A percentile compares a stretch with the other conserved stretches of the same genome.
phyloP scores from a whole-genome alignment of 1,140 invertebrate genomes.

The Drosophila malerkotliana region DNA sequence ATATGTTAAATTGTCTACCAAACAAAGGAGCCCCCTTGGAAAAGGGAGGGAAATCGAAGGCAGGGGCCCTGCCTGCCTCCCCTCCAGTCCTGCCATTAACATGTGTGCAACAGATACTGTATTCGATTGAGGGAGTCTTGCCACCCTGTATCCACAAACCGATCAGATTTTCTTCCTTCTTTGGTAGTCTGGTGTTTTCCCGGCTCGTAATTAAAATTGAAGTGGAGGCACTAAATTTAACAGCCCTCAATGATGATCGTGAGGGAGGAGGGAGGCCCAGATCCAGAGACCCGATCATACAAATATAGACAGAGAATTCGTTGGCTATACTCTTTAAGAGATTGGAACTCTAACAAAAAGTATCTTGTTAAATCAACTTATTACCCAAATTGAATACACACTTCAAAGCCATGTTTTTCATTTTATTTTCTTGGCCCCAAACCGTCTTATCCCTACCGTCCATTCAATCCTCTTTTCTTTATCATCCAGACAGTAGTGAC shows the following conservation, averaged over 20 bases:
- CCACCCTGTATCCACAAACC: neutral
- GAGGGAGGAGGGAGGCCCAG: neutral
- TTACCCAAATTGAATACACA: neutral
- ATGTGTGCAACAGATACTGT: conserved; percentile 77
- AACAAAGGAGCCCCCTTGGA: conserved; percentile 62
- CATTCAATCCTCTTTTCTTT: neutral
- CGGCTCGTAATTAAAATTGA: conserved; percentile 75
- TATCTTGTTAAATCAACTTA: neutral
- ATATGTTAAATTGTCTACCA: conserved; percentile 81
- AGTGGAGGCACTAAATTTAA: conserved; percentile 82
- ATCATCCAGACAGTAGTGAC: conserved; percentile 8
- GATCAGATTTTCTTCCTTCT: conserved; percentile 12
- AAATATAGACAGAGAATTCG: neutral
- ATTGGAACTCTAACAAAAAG: no score
- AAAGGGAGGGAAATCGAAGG: neutral
- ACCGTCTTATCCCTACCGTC: neutral
- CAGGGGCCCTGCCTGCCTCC: neutral
- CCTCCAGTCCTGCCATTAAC: conserved; percentile 30
- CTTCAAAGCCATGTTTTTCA: neutral
- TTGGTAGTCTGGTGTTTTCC: conserved; percentile 23
- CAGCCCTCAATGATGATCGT: conserved; percentile 66
- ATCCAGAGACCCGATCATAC: neutral
- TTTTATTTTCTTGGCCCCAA: neutral
- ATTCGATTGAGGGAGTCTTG: conserved; percentile 37
- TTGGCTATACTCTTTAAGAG: no score